phyloP scores from a whole-genome alignment of 2,797 vertebrate species.

The Acanthurus leucopareius region DNA sequence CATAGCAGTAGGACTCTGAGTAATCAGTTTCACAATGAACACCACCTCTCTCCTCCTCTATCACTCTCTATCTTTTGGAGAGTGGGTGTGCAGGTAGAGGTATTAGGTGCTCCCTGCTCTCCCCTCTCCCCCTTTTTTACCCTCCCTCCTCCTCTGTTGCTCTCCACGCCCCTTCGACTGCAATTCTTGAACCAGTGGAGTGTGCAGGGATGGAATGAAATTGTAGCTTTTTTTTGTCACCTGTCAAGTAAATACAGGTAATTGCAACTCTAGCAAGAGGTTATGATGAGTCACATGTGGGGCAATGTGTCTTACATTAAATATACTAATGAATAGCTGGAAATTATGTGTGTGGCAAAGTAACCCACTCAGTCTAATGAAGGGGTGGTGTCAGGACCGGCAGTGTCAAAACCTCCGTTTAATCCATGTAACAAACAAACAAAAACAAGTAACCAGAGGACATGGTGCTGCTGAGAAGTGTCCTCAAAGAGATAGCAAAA shows the following conservation, averaged over 20 bases:
- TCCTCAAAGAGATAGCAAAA: slow-evolving; percentile 70
- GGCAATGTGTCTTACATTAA: slow-evolving; percentile 30
- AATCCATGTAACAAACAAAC: slow-evolving; percentile 62
- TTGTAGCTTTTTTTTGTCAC: slow-evolving; percentile 18
- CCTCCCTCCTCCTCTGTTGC: not conserved
- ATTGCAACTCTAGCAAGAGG: slow-evolving; percentile 27
- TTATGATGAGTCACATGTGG: slow-evolving; percentile 46
- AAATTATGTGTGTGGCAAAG: slow-evolving; percentile 17
- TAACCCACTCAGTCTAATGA: slow-evolving; percentile 51
- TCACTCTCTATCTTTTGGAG: slow-evolving; percentile 47
- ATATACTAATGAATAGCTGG: slow-evolving; percentile 31
- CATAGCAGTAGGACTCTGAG: slow-evolving; percentile 30
- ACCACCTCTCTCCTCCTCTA: slow-evolving; percentile 15
- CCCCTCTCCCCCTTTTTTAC: too few species aligned
- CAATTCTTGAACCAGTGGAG: slow-evolving; percentile 57
- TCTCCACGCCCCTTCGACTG: slow-evolving; percentile 37
- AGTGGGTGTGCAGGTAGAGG: slow-evolving; percentile 41
- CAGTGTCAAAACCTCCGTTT: slow-evolving; percentile 60
- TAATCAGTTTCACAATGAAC: slow-evolving; percentile 57
- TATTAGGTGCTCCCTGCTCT: slow-evolving; percentile 8
- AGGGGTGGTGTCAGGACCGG: slow-evolving; percentile 35
- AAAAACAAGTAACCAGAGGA: slow-evolving; percentile 63
- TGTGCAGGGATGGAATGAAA: slow-evolving; percentile 29
- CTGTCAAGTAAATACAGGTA: slow-evolving; percentile 31
- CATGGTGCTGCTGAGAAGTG: slow-evolving; percentile 31